These are phyloP conservation scores for Antennarius maculatus DNA, from an alignment of 2,797 vertebrate genomes.

Conservation along the genomic window DNA sequence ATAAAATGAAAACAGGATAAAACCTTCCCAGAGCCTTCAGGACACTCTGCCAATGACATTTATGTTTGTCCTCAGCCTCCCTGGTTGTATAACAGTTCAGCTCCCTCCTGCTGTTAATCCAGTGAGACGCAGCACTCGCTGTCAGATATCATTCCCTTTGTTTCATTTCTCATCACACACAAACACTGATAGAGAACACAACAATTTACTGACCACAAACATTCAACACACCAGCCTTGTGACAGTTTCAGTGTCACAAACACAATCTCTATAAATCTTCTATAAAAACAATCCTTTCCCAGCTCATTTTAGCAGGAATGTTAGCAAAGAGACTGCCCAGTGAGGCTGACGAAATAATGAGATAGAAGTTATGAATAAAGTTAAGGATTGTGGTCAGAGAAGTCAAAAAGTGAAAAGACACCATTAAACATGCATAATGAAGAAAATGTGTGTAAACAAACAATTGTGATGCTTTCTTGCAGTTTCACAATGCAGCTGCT, in stretches of 20 bases:
- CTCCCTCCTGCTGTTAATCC: constrained; percentile 40
- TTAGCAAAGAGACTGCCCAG: no score
- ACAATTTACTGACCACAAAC: background rate
- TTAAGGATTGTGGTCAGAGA: no score
- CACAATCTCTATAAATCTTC: no score
- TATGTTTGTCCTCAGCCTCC: background rate
- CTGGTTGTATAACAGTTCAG: constrained; percentile 40
- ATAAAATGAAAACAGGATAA: background rate
- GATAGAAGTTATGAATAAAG: no score
- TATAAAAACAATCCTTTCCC: no score
- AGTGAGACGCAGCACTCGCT: constrained; percentile 24
- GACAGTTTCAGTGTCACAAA: no score
- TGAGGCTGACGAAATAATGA: no score
- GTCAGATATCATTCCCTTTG: constrained; percentile 28
- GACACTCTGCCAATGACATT: background rate
- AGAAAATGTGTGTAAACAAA: no score
- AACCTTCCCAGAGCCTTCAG: background rate
- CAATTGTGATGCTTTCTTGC: background rate
- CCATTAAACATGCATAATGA: no score
- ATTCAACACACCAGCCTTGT: background rate
- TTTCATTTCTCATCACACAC: constrained; percentile 22
- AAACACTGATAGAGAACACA: background rate
- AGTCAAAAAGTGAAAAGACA: no score
- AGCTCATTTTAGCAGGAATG: no score
- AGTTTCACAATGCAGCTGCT: background rate